Conservation (phyloP, 2,797 vertebrate genomes). For the Hydrocynus forskahlii region DNA sequence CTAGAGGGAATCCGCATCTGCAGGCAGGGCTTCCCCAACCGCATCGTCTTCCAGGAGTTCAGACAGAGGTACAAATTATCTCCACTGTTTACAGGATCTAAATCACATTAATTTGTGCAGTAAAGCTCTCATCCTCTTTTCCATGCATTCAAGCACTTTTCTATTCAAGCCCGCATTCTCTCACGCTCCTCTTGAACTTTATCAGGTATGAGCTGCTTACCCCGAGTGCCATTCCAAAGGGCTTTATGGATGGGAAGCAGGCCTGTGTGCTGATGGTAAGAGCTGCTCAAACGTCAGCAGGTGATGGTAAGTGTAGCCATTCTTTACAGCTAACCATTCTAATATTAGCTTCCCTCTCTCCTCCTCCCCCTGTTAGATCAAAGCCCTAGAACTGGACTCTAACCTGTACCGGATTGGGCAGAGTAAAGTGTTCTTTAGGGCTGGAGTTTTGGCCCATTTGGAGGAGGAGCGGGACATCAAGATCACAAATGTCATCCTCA, state of each 20-base stretch:
- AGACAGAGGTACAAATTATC: constrained; percentile 81
- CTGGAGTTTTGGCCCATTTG: constrained; percentile 88
- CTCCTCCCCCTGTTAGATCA: constrained; percentile 74
- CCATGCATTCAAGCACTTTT: no score
- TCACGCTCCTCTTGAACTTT: no score
- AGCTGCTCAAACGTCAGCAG: neutral
- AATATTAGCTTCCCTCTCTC: no score
- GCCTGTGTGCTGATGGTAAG: constrained; percentile 88
- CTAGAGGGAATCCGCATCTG: constrained; percentile 93
- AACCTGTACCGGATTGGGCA: constrained; percentile 91
- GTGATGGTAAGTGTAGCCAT: no score
- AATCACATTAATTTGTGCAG: no score
- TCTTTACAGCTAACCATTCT: no score
- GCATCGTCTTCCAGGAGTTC: constrained; percentile 93
- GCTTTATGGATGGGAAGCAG: constrained; percentile 92
- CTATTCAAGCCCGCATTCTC: no score
- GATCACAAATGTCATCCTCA: constrained; percentile 92
- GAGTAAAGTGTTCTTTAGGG: constrained; percentile 94
- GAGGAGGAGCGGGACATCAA: constrained; percentile 92
- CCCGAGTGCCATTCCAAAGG: constrained; percentile 87
- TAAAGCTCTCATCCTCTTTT: no score
- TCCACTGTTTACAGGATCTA: neutral
- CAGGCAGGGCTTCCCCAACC: constrained; percentile 92
- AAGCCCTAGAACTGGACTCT: constrained; percentile 85
- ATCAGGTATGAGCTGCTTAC: constrained; percentile 86